Percentiles rank a stretch among this genome's conserved stretches.
phyloP scores from a whole-genome alignment of 2,113 vertebrate species.

The Xiphophorus hellerii region DNA sequence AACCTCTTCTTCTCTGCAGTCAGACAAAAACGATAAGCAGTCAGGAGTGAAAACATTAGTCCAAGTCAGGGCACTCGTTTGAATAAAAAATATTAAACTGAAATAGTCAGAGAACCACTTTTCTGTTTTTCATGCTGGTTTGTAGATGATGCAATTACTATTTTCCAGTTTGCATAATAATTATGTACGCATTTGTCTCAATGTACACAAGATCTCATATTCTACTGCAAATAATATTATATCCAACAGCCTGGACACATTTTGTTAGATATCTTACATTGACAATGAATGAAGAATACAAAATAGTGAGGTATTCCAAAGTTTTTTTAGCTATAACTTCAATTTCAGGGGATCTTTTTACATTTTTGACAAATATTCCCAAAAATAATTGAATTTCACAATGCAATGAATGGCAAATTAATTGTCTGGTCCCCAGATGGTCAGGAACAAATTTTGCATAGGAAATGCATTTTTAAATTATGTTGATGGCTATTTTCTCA shows the following conservation, averaged over 20 bases:
- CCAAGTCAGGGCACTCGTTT: constrained; percentile 42
- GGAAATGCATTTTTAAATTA: too few relatives aligned
- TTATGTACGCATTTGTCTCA: neutral
- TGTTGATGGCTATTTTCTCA: too few relatives aligned
- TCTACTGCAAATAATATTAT: neutral
- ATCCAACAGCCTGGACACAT: neutral
- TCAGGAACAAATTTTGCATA: neutral
- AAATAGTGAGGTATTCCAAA: too few relatives aligned
- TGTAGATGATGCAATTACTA: neutral
- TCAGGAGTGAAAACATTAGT: constrained; percentile 19
- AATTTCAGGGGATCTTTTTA: neutral
- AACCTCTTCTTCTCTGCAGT: constrained; percentile 50
- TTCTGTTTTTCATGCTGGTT: neutral
- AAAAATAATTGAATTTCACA: neutral
- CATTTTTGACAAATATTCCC: neutral
- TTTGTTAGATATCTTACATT: neutral
- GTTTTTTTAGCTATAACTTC: neutral
- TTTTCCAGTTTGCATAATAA: neutral
- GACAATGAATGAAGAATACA: neutral
- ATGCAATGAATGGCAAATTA: neutral
- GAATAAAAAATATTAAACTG: constrained; percentile 15
- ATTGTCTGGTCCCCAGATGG: neutral
- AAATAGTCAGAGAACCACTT: neutral
- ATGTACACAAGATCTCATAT: neutral
- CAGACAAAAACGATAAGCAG: constrained; percentile 36